Base-by-base conservation (phyloP, 2,888 invertebrate species). In the Cylloceria caligata region DNA sequence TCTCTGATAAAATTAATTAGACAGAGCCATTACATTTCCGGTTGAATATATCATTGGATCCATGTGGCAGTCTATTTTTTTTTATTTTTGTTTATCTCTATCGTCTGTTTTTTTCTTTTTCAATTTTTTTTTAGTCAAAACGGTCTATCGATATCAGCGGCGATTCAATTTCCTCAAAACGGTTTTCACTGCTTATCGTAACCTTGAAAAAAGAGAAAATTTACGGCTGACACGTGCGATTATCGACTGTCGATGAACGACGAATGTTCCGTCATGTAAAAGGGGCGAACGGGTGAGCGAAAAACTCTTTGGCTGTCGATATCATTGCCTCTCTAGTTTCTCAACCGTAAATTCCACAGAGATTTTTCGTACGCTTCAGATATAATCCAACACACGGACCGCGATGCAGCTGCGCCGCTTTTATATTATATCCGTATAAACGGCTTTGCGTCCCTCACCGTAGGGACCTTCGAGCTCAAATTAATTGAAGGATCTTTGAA, bases 1-100 rank as follows among this genome's bases (percentile, higher is more conserved):
- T 92, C 81, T 90, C 90, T 91, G 82, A 67, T 75, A 9, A n/a
- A 39, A 24, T 57, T 64, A 64, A 60, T 19, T 16, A 19, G 6
- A 57, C 0, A 27, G n/a, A 27, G 7, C 30, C 16, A 57, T 55
- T 30, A 27, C 3, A 55, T 2, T 1, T 27, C 24, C 27, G 13
- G 13, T 55, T 27, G 24, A 55, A 27, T 55, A 27, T 55, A 24
- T 55, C 27, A 4, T 27, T 24, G 13, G 0, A 3, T 27, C 1
- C 11, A 27, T 13, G 27, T 55, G 24, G 0, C 24, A 52, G 24
- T 27, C 55, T 27, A 27, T n/a, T 55, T 3, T 3, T 55, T 13
- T 27, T 13, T n/a, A 2, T 55, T 57, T 27, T 3, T 57, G 24
- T 52, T 62, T 47, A 57, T 45, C 21, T 45, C 30, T 36, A 45